These are phyloP conservation scores for Nephrocerus scutellatus DNA, from an alignment of 2,888 invertebrate genomes.

Conservation along the genomic window DNA sequence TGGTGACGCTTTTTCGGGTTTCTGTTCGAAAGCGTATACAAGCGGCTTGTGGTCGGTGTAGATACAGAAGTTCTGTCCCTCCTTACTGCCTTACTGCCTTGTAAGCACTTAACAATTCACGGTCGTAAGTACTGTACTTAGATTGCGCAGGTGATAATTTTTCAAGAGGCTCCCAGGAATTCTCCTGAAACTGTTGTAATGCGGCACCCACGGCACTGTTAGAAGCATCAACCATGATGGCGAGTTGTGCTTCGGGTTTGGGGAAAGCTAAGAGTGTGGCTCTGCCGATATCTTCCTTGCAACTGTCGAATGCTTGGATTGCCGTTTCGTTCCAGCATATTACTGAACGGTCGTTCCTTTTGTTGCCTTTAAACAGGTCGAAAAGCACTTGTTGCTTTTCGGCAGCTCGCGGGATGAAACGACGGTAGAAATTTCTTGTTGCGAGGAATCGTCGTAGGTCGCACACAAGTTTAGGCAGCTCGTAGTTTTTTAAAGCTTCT, in stretches of 20 bases:
- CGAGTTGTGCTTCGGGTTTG: too few relatives aligned
- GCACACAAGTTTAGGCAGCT: constrained; percentile 14
- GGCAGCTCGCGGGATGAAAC: constrained; percentile 15
- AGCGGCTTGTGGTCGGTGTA: constrained; percentile 12
- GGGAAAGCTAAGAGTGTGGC: too few relatives aligned
- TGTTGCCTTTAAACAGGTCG: constrained; percentile 11
- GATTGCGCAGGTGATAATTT: neutral
- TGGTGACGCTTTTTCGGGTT: constrained; percentile 4
- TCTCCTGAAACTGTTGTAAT: too few relatives aligned
- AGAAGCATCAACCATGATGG: too few relatives aligned
- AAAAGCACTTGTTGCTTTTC: constrained; percentile 8
- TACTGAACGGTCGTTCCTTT: constrained; percentile 19
- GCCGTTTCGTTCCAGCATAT: too few relatives aligned
- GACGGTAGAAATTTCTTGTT: constrained; percentile 20
- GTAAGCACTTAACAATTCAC: constrained; percentile 5
- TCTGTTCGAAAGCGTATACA: neutral
- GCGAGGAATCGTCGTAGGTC: constrained; percentile 24
- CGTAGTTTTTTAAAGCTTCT: constrained; percentile 15
- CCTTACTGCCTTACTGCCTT: constrained; percentile 5
- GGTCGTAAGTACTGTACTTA: constrained; percentile 11
- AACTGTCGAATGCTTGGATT: too few relatives aligned
- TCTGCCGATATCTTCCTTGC: too few relatives aligned
- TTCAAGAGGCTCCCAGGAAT: too few relatives aligned
- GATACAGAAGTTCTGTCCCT: constrained; percentile 3
- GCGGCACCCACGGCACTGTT: too few relatives aligned